phyloP scores from a whole-genome alignment of 2,888 invertebrate species.

The Elysia crispata region DNA sequence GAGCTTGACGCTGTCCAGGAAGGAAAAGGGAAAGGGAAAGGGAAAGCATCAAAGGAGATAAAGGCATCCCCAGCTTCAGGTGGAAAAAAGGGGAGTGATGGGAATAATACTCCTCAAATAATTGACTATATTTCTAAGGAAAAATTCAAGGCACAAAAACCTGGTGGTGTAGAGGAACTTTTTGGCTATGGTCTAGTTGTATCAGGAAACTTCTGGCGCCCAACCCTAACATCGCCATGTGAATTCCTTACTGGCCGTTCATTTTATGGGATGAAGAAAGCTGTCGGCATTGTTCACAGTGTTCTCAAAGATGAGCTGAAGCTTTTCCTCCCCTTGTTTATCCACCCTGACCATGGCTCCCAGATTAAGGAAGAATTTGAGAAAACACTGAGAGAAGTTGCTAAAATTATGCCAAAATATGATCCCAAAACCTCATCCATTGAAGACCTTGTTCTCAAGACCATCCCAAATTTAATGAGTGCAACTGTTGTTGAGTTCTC shows the following conservation, averaged over 20 bases:
- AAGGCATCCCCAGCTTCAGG: background rate
- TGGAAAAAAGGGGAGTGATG: constrained; percentile 15
- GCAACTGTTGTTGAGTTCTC: constrained; percentile 72
- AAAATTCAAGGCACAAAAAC: constrained; percentile 56
- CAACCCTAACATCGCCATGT: constrained; percentile 68
- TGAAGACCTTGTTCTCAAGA: constrained; percentile 65
- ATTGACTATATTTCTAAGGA: constrained; percentile 70
- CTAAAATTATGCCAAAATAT: constrained; percentile 62
- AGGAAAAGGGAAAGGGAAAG: constrained; percentile 39
- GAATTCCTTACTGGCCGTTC: constrained; percentile 66
- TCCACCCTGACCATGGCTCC: constrained; percentile 63
- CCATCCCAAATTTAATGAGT: constrained; percentile 70
- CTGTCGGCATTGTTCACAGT: constrained; percentile 65
- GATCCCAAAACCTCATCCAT: constrained; percentile 61
- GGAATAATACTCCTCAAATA: constrained; percentile 53
- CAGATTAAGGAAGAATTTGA: constrained; percentile 63
- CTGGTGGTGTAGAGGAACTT: constrained; percentile 60
- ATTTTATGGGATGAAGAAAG: constrained; percentile 65
- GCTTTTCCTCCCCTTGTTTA: constrained; percentile 67
- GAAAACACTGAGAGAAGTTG: constrained; percentile 59
- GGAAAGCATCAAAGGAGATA: background rate
- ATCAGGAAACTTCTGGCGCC: constrained; percentile 65
- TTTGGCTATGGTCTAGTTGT: constrained; percentile 68
- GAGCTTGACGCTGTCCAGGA: background rate
- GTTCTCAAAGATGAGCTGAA: constrained; percentile 68